These are phyloP conservation scores for Megalopta genalis DNA, from an alignment of 1,140 invertebrate species.

Conservation along the genomic window DNA sequence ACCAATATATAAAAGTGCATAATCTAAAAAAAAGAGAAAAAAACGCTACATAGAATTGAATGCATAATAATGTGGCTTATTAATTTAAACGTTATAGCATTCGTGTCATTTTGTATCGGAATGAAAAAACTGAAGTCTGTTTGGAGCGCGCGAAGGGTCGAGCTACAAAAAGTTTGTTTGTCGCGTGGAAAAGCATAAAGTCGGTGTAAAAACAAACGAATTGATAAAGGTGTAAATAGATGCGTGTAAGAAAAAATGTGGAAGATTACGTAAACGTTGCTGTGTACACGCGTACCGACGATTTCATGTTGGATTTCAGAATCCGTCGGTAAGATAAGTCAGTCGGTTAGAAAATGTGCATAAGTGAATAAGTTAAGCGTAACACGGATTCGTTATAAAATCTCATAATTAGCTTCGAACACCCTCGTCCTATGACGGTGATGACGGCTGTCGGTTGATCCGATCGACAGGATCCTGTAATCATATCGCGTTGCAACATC, in stretches of 20 bases:
- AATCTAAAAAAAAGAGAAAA: too few species aligned
- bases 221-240: not conserved
- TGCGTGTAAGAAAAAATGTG: not conserved
- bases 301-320: not conserved
- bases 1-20: too few species aligned
- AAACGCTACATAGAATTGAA: too few species aligned
- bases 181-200: not conserved
- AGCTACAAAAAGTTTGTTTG: not conserved
- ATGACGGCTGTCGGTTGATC: not conserved
- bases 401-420: constrained; percentile 22
- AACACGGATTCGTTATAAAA: constrained; percentile 38
- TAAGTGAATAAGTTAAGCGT: constrained; percentile 12
- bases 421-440: constrained; percentile 15
- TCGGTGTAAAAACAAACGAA: not conserved
- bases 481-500: constrained; percentile 58
- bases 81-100: too few species aligned
- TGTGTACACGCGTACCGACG: not conserved
- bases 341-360: not conserved
- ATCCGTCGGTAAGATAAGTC: not conserved
- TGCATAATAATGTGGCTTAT: too few species aligned
- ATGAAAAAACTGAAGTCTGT: too few species aligned
- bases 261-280: not conserved
- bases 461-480: constrained; percentile 4
- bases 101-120: too few species aligned
- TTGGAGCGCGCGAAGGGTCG: too few species aligned